A percentile compares a stretch with the other conserved stretches of the same genome.
These are phyloP conservation scores for Amblyopsis rosae DNA, from an alignment of 2,113 vertebrate species.

Conservation along the genomic window DNA sequence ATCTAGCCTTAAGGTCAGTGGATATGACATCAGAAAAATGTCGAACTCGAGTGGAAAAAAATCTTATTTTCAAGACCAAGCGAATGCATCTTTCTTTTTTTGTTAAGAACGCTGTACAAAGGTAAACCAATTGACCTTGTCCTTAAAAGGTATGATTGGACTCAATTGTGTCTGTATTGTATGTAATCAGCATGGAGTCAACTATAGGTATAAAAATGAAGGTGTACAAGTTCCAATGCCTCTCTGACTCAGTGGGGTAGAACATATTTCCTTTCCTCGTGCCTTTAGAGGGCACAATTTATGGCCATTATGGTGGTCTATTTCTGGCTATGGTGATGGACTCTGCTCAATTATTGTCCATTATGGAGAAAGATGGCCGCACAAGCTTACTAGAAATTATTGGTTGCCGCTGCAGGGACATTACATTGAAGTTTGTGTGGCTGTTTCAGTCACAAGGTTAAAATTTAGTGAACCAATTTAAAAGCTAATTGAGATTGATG, in stretches of 20 bases:
- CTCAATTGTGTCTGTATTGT: constrained; percentile 56
- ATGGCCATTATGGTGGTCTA: constrained; percentile 83
- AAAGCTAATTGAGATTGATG: no score
- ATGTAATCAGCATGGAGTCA: constrained; percentile 68
- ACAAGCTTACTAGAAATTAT: constrained; percentile 76
- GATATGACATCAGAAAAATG: neutral
- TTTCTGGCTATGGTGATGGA: constrained; percentile 86
- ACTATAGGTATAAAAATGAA: constrained; percentile 55
- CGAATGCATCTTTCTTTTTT: constrained; percentile 3
- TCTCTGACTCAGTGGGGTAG: constrained; percentile 64
- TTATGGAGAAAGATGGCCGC: constrained; percentile 86
- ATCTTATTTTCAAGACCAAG: constrained; percentile 13
- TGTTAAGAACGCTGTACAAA: constrained; percentile 14
- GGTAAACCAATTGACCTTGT: constrained; percentile 42
- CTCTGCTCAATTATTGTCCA: constrained; percentile 93
- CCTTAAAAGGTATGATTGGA: constrained; percentile 67
- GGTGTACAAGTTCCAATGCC: constrained; percentile 59
- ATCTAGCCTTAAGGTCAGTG: no score
- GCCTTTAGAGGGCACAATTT: constrained; percentile 83
- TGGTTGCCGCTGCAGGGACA: constrained; percentile 66
- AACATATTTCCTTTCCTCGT: constrained; percentile 68
- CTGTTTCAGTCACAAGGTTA: constrained; percentile 38
- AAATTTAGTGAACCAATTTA: neutral
- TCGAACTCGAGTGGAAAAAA: constrained; percentile 2
- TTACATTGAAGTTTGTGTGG: constrained; percentile 72